phyloP scores from a whole-genome alignment of 1,140 invertebrate species.

The Nephotettix cincticeps region DNA sequence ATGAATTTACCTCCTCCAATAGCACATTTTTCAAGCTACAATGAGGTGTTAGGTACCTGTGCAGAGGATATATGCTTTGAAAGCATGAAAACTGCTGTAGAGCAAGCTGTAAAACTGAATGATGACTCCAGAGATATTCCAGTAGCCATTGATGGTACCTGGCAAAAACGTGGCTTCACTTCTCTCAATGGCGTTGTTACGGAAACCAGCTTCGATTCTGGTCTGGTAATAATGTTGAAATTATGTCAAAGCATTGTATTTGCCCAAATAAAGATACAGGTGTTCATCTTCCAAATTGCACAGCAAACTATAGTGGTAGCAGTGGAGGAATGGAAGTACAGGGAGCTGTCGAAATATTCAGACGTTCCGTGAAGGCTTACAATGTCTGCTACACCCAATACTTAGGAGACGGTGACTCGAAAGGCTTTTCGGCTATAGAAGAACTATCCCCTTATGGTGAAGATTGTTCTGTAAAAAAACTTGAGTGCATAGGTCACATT shows the following conservation, averaged over 20 bases:
- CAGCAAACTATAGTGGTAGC: conserved; percentile 34
- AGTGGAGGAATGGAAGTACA: conserved; percentile 38
- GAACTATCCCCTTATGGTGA: conserved; percentile 27
- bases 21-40: background rate
- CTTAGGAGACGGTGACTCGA: conserved; percentile 35
- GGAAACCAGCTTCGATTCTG: conserved; percentile 26
- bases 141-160: conserved; percentile 31
- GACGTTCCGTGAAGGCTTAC: conserved; percentile 30
- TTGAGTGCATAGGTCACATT: conserved; percentile 33
- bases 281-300: conserved; percentile 26
- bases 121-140: conserved; percentile 25
- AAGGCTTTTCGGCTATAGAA: conserved; percentile 22
- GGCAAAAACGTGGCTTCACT: conserved; percentile 32
- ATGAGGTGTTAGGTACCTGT: background rate
- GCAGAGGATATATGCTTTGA: background rate
- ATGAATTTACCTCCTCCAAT: conserved; percentile 13
- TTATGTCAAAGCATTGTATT: conserved; percentile 31
- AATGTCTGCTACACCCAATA: conserved; percentile 31
- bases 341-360: conserved; percentile 32
- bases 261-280: background rate
- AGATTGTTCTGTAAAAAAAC: conserved; percentile 31
- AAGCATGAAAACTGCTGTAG: conserved; percentile 22
- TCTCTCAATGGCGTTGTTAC: conserved; percentile 34
- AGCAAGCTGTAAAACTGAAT: conserved; percentile 29
- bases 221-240: conserved; percentile 31